Evolutionary conservation across 2,113 vertebrate species (phyloP).

Genomic region (Microcebus jonahi): DNA sequence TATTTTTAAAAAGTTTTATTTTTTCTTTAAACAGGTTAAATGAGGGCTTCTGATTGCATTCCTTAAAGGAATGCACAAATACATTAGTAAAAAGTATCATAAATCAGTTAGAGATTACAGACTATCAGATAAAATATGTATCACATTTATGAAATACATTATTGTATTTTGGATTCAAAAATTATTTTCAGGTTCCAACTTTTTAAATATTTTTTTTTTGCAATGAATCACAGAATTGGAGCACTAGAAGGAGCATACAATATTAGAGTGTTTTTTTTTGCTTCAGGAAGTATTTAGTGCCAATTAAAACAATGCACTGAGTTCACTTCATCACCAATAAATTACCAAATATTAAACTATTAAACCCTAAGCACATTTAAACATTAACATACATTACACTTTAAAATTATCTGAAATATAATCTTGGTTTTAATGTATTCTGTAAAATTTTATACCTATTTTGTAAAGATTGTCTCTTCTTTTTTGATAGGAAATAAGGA

Average conservation of each 20-base stretch:
- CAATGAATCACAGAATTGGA: background rate
- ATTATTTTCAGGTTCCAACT: background rate
- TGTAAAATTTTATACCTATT: background rate
- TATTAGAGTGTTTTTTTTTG: background rate
- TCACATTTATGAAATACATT: background rate
- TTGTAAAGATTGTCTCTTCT: background rate
- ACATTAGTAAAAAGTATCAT: background rate
- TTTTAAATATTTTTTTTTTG: background rate
- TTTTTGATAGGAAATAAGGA: background rate
- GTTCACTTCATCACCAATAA: background rate
- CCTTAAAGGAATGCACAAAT: background rate
- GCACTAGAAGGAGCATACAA: background rate
- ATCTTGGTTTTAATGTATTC: background rate
- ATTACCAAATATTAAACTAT: background rate
- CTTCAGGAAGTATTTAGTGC: background rate
- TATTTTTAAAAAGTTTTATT: background rate
- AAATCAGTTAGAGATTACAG: background rate
- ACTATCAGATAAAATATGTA: background rate
- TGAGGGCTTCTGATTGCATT: background rate
- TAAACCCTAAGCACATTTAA: background rate
- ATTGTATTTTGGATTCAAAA: background rate
- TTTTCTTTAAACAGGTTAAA: background rate
- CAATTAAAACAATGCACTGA: background rate
- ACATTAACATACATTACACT: background rate
- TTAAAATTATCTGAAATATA: background rate